Conservation (phyloP, 2,888 invertebrate genomes). For the Caenorhabditis drosophilae region DNA sequence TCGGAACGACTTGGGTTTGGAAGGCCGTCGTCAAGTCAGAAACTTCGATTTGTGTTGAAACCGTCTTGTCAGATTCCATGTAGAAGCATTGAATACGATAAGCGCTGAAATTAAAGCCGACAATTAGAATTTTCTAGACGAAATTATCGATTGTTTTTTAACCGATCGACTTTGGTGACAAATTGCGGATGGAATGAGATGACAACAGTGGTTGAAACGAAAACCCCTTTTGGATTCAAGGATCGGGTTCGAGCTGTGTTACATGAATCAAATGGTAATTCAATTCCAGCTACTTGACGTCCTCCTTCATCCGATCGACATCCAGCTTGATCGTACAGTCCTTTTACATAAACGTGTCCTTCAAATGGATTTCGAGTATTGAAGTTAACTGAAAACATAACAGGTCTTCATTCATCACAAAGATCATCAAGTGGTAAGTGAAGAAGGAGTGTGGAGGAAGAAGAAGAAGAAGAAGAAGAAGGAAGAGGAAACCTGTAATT, state of each 20-base stretch:
- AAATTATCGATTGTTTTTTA: no score
- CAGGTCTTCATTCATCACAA: no score
- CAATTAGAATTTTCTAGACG: neutral
- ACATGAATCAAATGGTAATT: slow-evolving; percentile 66
- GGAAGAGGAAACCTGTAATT: slow-evolving; percentile 51
- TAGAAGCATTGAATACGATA: slow-evolving; percentile 68
- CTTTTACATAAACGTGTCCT: slow-evolving; percentile 61
- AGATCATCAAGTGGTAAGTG: no score
- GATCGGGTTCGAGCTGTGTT: slow-evolving; percentile 64
- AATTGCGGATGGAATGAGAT: slow-evolving; percentile 69
- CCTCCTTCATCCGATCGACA: slow-evolving; percentile 50
- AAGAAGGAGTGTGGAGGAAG: no score
- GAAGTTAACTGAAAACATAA: slow-evolving; percentile 54
- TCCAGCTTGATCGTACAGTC: slow-evolving; percentile 53
- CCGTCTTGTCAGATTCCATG: slow-evolving; percentile 67
- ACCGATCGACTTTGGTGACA: slow-evolving; percentile 63
- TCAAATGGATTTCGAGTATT: slow-evolving; percentile 58
- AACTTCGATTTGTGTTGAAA: slow-evolving; percentile 60
- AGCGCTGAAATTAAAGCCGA: slow-evolving; percentile 41
- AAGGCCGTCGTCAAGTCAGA: slow-evolving; percentile 66
- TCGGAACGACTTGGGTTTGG: slow-evolving; percentile 64
- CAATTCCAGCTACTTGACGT: slow-evolving; percentile 64
- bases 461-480: neutral
- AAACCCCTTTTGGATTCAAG: slow-evolving; percentile 68
- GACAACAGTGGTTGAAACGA: slow-evolving; percentile 67